Base-by-base conservation (phyloP, 2,888 invertebrate species). In the Drosophila sordidula region DNA sequence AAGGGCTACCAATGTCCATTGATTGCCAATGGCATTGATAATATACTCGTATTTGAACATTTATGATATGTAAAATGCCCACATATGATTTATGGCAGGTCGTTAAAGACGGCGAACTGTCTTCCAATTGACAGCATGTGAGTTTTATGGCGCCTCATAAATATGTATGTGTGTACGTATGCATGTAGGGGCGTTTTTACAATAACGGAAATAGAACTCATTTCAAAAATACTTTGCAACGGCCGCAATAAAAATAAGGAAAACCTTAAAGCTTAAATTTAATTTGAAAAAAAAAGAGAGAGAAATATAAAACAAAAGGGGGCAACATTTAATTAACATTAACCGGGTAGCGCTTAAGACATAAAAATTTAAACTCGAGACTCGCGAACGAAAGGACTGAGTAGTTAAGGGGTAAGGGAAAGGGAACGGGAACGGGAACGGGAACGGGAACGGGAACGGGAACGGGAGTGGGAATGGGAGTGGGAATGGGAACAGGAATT, bases 151-250 rank as follows among this genome's bases (percentile, higher is more conserved):
- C 76, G 76, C 76, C 76, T 65, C 80, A 66, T 76, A 76, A 79
- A 79, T 78, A 69, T 78, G 45, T 42, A 18, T 11, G 41, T 41
- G 41, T 16, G 9, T 39, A 4, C 8, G 26, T 12, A 8, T 51
- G 16, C 4, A 4, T 26, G 16, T 11, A 12, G 39, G 46, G 6
- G 46, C 6, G 34, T 29, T 44, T 42, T 25, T 9, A 52, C 52
- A 39, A 72, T 64, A 82, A 68, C 89, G 82, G 82, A 83, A 87
- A 87, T 89, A 80, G 78, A 89, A 83, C 67, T 80, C 76, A 71
- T 82, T 88, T 75, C 66, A 8, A 47, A 50, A 41, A 66, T 50
- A 59, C 67, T 26, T 44, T 42, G 57, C 51, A 68, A 51, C 18
- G 25, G 18, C 26, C 14, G 41, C 47, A 44, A 51, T 42, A 55